Evolutionary conservation across 2,888 invertebrate genomes (phyloP).

Genomic region (Drosophila ezoana): DNA sequence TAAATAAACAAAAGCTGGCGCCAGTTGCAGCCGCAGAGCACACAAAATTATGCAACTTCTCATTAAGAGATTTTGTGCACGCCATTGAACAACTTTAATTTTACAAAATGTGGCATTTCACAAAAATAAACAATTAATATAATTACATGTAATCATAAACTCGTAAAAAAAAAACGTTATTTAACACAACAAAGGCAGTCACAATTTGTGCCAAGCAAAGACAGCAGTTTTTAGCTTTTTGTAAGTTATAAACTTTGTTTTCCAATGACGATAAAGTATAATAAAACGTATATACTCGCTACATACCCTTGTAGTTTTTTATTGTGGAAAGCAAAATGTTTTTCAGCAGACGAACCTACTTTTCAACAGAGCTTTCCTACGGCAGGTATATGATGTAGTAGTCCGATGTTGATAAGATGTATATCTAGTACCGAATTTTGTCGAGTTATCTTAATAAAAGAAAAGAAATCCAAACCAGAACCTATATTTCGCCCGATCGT

Average conservation of each 20-base stretch:
- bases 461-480: too few relatives aligned
- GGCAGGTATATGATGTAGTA: too few relatives aligned
- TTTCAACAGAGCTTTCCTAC: too few relatives aligned
- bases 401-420: too few relatives aligned
- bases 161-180: background rate
- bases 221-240: background rate
- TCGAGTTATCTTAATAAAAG: too few relatives aligned
- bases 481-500: too few relatives aligned
- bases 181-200: background rate
- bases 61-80: constrained; percentile 51
- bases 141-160: constrained; percentile 40
- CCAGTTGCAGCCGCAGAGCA: constrained; percentile 9
- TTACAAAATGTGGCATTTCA: constrained; percentile 29
- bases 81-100: constrained; percentile 27
- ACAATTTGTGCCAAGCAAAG: background rate
- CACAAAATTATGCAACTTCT: constrained; percentile 34
- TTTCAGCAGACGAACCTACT: too few relatives aligned
- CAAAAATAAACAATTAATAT: constrained; percentile 53
- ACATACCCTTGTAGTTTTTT: too few relatives aligned
- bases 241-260: background rate
- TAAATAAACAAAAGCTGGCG: constrained; percentile 49
- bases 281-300: background rate
- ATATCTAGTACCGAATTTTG: too few relatives aligned
- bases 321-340: background rate
- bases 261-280: background rate